Conservation (phyloP, 2,113 vertebrate species). For the Rhinolophus sinicus region DNA sequence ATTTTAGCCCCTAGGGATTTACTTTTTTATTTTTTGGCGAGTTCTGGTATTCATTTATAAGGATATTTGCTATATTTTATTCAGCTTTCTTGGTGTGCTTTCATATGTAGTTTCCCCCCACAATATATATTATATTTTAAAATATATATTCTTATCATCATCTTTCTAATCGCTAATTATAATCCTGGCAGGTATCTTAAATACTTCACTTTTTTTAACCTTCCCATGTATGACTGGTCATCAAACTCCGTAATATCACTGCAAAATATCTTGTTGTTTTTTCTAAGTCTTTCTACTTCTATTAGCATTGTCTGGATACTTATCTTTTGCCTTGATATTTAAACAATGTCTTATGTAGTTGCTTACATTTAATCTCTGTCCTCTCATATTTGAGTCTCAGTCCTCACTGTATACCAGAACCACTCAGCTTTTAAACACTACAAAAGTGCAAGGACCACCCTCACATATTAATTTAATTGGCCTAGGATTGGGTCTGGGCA, state of each 20-base stretch:
- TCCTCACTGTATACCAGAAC: background rate
- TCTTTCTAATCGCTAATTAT: background rate
- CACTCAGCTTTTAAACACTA: conserved; percentile 31
- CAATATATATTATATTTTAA: background rate
- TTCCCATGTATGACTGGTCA: background rate
- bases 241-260: background rate
- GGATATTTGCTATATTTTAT: conserved; percentile 10
- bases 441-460: background rate
- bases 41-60: background rate
- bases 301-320: background rate
- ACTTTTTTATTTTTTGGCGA: background rate
- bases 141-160: background rate
- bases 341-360: background rate
- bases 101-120: background rate
- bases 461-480: background rate
- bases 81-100: background rate
- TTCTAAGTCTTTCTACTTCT: background rate
- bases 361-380: background rate
- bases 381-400: background rate
- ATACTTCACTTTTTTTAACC: background rate
- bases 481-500: background rate
- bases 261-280: background rate
- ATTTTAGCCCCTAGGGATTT: background rate
- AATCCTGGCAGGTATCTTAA: conserved; percentile 22
- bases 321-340: background rate